Conservation (phyloP, 1,140 invertebrate genomes). For the Saccostrea cuccullata region DNA sequence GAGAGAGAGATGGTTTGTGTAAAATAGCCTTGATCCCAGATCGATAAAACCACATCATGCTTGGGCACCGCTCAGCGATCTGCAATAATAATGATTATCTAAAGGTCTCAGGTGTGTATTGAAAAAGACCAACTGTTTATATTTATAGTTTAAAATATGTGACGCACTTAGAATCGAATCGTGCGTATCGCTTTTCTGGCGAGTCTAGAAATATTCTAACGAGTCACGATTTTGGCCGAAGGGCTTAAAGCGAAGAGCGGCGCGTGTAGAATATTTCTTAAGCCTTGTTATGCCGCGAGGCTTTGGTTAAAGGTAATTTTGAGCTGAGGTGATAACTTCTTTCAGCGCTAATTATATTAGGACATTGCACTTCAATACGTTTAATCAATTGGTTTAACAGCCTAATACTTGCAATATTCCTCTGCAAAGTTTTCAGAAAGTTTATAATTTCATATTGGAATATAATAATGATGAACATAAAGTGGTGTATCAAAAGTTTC, state of each 20-base stretch:
- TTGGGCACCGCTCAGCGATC: not conserved
- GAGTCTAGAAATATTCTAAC: constrained; percentile 34
- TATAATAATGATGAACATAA: no score
- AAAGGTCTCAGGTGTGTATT: constrained; percentile 10
- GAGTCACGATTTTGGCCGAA: constrained; percentile 18
- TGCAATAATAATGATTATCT: not conserved
- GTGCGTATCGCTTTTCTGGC: constrained; percentile 29
- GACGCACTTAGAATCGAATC: constrained; percentile 1
- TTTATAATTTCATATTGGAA: no score
- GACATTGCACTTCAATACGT: no score
- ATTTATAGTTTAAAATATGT: constrained; percentile 33
- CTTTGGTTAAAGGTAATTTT: not conserved
- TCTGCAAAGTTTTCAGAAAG: no score
- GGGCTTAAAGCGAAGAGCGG: constrained; percentile 11
- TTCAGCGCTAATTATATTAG: not conserved
- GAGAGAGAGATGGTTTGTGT: not conserved
- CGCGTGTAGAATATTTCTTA: constrained; percentile 29
- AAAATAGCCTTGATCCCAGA: not conserved
- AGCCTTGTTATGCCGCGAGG: not conserved
- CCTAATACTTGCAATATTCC: no score
- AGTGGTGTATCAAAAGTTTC: no score
- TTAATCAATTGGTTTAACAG: no score
- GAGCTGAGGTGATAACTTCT: not conserved
- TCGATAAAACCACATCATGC: not conserved
- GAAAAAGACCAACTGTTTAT: constrained; percentile 24